Percentiles rank a stretch among this genome's conserved stretches.
These are phyloP conservation scores for Catocala nupta DNA, from an alignment of 2,888 invertebrate species.

Conservation along the genomic window DNA sequence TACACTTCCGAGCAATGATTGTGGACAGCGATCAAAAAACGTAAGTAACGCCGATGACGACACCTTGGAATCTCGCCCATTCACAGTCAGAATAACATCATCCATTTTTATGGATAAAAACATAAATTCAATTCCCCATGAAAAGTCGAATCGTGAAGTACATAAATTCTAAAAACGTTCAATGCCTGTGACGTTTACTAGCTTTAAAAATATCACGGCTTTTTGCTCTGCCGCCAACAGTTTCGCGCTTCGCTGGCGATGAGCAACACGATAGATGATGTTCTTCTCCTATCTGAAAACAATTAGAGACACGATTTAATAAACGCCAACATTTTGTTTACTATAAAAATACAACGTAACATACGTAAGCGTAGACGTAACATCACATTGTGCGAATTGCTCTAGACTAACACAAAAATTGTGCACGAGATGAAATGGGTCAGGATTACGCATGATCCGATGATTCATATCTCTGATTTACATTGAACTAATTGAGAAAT, in stretches of 20 bases:
- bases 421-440: constrained; percentile 1
- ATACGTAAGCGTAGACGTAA: constrained; percentile 13
- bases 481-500: constrained; percentile 20
- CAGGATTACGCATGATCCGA: not conserved
- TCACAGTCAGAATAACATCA: constrained; percentile 40
- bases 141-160: constrained; percentile 39
- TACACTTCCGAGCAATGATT: constrained; percentile 4
- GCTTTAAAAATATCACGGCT: constrained; percentile 62
- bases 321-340: constrained; percentile 17
- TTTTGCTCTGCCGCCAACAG: constrained; percentile 32
- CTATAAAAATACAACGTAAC: constrained; percentile 20
- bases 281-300: constrained; percentile 4
- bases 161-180: constrained; percentile 57
- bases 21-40: constrained; percentile 22
- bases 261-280: constrained; percentile 16
- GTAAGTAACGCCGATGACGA: constrained; percentile 39
- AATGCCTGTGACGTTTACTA: constrained; percentile 56
- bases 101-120: constrained; percentile 41
- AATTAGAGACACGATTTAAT: constrained; percentile 15
- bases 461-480: constrained; percentile 15
- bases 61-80: constrained; percentile 43
- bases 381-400: not conserved
- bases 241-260: constrained; percentile 20
- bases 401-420: not conserved
- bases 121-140: constrained; percentile 42